Conservation (phyloP, 2,888 invertebrate genomes). For the Physocephala rufipes region DNA sequence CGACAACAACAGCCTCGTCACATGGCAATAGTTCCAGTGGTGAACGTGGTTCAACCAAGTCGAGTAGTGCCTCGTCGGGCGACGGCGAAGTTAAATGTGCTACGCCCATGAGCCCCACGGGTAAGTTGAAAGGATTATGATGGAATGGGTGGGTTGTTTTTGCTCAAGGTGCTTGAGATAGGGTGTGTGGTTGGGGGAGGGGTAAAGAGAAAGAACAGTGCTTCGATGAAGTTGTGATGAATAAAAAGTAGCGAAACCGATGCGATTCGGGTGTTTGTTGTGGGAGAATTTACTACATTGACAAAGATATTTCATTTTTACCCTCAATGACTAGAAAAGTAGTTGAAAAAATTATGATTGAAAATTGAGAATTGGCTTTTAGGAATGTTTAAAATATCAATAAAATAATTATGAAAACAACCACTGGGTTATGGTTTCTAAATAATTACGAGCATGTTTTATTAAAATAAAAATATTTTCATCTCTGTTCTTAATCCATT, state of each 20-base stretch:
- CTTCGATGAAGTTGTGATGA: neutral
- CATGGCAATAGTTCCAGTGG: conserved; percentile 55
- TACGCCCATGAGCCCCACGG: conserved; percentile 65
- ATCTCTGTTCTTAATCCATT: no score
- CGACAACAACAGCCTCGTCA: conserved; percentile 62
- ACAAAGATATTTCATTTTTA: no score
- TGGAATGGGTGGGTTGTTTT: no score
- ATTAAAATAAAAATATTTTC: no score
- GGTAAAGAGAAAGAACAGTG: neutral
- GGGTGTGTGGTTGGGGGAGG: neutral
- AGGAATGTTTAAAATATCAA: no score
- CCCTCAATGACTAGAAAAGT: no score
- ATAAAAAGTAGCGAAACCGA: neutral
- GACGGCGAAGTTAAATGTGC: conserved; percentile 60
- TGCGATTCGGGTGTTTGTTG: neutral
- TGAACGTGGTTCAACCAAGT: conserved; percentile 62
- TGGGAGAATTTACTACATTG: no score
- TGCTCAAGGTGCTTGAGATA: neutral
- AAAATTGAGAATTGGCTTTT: no score
- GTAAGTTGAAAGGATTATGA: conserved; percentile 49
- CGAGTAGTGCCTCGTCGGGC: conserved; percentile 63
- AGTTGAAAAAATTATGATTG: no score
- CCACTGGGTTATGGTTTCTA: no score
- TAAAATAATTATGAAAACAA: no score
- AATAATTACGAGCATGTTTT: no score